Conservation (phyloP, 2,797 vertebrate genomes). For the Toxotes lorentzi region DNA sequence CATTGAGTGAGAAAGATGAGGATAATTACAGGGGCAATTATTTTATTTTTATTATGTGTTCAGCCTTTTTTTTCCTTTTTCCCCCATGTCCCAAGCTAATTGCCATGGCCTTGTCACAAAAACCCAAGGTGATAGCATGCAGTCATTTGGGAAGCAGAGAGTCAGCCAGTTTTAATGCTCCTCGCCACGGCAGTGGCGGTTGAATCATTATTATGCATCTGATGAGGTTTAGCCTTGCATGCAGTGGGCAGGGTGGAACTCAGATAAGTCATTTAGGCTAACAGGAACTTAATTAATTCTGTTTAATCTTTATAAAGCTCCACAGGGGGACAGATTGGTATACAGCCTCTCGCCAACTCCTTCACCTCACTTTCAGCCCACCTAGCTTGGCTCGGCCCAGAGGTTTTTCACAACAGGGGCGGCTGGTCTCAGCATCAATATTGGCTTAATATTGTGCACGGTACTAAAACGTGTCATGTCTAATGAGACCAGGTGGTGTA, state of each 20-base stretch:
- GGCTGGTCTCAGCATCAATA: constrained; percentile 58
- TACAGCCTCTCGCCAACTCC: constrained; percentile 58
- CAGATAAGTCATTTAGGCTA: constrained; percentile 82
- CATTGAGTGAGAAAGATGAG: constrained; percentile 79
- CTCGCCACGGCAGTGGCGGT: constrained; percentile 41
- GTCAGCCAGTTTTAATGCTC: constrained; percentile 71
- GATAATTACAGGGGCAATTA: constrained; percentile 80
- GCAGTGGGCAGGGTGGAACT: constrained; percentile 74
- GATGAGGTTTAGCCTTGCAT: constrained; percentile 70
- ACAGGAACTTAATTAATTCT: constrained; percentile 83
- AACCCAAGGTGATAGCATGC: constrained; percentile 80
- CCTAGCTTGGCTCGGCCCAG: constrained; percentile 49
- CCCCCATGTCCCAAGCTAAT: constrained; percentile 73
- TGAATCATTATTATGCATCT: constrained; percentile 79
- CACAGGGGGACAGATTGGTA: constrained; percentile 66
- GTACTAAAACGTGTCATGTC: constrained; percentile 55
- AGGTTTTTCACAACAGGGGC: constrained; percentile 49
- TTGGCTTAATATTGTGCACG: constrained; percentile 76
- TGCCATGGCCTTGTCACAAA: constrained; percentile 77
- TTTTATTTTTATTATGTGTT: constrained; percentile 79
- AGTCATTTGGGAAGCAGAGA: constrained; percentile 71
- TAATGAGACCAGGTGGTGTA: constrained; percentile 72
- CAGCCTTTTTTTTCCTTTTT: constrained; percentile 39
- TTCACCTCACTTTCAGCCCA: constrained; percentile 60
- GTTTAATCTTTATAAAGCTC: constrained; percentile 81